Conservation (phyloP, 1,140 invertebrate genomes). For the Brachionus plicatilis region DNA sequence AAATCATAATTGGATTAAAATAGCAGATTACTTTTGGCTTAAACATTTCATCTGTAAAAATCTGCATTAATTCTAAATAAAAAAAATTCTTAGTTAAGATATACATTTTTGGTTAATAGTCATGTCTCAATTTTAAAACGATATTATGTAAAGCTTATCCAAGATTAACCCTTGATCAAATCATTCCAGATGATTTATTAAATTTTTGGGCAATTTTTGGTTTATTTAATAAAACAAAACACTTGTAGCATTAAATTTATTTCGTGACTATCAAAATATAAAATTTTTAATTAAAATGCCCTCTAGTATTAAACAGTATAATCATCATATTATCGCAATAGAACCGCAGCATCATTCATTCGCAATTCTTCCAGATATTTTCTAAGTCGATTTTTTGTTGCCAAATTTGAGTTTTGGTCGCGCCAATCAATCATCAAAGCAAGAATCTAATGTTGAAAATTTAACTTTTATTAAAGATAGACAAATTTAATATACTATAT, state of each 20-base stretch:
- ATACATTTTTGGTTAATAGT: background rate
- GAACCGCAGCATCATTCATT: slow-evolving; percentile 10
- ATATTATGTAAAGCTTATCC: background rate
- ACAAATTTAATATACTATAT: background rate
- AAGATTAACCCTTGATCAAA: background rate
- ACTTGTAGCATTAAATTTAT: background rate
- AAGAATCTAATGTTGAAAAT: background rate
- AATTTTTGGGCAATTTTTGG: background rate
- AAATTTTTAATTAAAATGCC: background rate
- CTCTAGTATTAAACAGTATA: background rate
- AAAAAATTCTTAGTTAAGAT: background rate
- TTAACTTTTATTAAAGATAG: no score
- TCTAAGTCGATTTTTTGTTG: slow-evolving; percentile 11
- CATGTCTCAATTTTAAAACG: background rate
- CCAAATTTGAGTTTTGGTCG: background rate
- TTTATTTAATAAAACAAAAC: background rate
- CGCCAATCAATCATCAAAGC: slow-evolving; percentile 1
- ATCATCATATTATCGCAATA: background rate
- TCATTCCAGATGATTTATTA: background rate
- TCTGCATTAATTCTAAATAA: background rate
- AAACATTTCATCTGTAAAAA: background rate
- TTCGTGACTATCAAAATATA: background rate
- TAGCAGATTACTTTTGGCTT: background rate
- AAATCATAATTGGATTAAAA: no score
- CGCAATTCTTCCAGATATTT: slow-evolving; percentile 12